Evolutionary conservation across 2,888 invertebrate species (phyloP).

Genomic region (Glyphotaelius pellucidus): DNA sequence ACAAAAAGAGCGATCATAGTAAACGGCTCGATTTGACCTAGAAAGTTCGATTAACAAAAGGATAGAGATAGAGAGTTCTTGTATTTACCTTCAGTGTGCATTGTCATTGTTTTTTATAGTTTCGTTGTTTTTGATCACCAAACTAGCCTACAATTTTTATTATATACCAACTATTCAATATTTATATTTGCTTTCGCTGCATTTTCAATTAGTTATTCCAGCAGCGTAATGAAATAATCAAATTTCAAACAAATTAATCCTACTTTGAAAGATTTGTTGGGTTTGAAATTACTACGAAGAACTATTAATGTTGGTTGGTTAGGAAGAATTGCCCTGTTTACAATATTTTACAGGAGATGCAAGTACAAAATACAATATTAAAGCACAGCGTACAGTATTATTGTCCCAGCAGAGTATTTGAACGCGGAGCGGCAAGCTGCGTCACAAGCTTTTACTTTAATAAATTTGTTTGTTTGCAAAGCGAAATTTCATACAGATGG

Average conservation of each 20-base stretch:
- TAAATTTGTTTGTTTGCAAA: slow-evolving; percentile 52
- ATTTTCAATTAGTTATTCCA: not conserved
- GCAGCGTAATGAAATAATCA: not conserved
- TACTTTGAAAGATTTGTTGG: not conserved
- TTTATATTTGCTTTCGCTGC: too few species aligned
- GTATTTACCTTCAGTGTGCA: not conserved
- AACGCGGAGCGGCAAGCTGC: not conserved
- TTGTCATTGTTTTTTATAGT: not conserved
- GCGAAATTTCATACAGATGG: slow-evolving; percentile 37
- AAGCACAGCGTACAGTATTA: not conserved
- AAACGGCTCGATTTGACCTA: too few species aligned
- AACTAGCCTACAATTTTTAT: too few species aligned
- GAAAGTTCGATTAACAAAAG: too few species aligned
- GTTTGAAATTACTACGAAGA: not conserved
- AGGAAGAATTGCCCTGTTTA: not conserved
- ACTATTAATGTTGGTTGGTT: not conserved
- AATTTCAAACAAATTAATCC: not conserved
- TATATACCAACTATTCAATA: too few species aligned
- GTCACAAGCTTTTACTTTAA: slow-evolving; percentile 49
- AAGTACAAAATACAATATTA: not conserved
- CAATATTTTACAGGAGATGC: not conserved
- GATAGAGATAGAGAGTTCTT: not conserved
- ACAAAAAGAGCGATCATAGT: too few species aligned
- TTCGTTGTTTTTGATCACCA: too few species aligned
- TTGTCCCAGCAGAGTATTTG: slow-evolving; percentile 40